phyloP scores from a whole-genome alignment of 2,888 invertebrate species.

The Nymphalis urticae region DNA sequence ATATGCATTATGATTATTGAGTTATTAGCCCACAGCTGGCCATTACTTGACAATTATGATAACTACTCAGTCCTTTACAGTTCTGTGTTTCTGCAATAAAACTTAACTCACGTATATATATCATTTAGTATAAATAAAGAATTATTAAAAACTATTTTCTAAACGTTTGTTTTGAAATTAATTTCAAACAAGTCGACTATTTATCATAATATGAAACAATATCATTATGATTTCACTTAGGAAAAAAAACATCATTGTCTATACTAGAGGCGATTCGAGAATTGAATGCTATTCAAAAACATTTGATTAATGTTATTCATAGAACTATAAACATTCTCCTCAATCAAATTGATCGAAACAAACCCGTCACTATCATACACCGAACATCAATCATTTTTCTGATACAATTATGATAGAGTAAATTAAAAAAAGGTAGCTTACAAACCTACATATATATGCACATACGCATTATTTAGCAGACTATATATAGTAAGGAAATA shows the following conservation, averaged over 20 bases:
- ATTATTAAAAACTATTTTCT: not conserved
- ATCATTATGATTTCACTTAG: not conserved
- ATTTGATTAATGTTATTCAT: slow-evolving; percentile 11
- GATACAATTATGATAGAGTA: not conserved
- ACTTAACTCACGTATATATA: no score
- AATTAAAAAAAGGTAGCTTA: not conserved
- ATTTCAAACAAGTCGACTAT: not conserved
- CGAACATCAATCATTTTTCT: slow-evolving; percentile 2
- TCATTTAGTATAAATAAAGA: no score
- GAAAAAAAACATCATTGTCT: slow-evolving; percentile 7
- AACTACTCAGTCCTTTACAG: no score
- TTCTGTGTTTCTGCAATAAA: no score
- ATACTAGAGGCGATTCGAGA: not conserved
- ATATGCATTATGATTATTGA: no score
- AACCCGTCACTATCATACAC: not conserved
- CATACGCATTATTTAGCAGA: no score
- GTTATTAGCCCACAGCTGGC: no score
- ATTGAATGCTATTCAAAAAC: not conserved
- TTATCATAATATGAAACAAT: slow-evolving; percentile 41
- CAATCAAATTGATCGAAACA: slow-evolving; percentile 2
- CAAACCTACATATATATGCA: no score
- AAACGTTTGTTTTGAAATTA: not conserved
- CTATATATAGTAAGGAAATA: no score
- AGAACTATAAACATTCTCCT: slow-evolving; percentile 3
- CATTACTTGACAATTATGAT: no score